Conservation (phyloP, 2,888 invertebrate genomes). For the Endomychus coccineus region DNA sequence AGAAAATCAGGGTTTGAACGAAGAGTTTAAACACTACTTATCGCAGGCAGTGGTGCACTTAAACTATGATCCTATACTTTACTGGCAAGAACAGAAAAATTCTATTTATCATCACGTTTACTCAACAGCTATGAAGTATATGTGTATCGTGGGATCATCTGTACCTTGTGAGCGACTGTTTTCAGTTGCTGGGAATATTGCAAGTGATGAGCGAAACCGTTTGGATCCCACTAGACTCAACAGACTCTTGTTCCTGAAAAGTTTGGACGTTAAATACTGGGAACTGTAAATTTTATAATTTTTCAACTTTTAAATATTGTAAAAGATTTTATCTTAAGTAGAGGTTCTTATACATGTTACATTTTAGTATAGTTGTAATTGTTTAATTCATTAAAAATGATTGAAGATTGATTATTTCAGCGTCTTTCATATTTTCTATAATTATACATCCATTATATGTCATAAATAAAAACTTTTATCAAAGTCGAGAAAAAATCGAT, state of each 20-base stretch:
- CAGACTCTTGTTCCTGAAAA: conserved; percentile 9
- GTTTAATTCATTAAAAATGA: too few species aligned
- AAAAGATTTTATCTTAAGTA: background rate
- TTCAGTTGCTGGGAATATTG: conserved; percentile 14
- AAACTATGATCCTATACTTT: conserved; percentile 23
- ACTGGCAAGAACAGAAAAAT: conserved; percentile 31
- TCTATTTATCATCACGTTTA: conserved; percentile 26
- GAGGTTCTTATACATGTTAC: too few species aligned
- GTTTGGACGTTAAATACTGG: conserved; percentile 5
- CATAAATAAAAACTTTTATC: conserved; percentile 3
- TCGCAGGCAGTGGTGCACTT: conserved; percentile 32
- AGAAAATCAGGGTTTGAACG: conserved; percentile 25
- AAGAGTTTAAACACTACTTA: conserved; percentile 32
- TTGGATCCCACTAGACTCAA: conserved; percentile 11
- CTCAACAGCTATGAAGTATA: conserved; percentile 19
- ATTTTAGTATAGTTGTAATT: too few species aligned
- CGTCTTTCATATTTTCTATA: too few species aligned
- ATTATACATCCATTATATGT: too few species aligned
- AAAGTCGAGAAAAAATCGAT: background rate
- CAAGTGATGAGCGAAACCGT: conserved; percentile 11
- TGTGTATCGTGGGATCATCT: conserved; percentile 14
- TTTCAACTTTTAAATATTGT: background rate
- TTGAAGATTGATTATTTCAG: too few species aligned
- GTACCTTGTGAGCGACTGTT: conserved; percentile 17
- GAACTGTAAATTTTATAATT: conserved; percentile 3